Evolutionary conservation across 2,113 vertebrate species (phyloP).

Genomic region (Notothenia rossii): DNA sequence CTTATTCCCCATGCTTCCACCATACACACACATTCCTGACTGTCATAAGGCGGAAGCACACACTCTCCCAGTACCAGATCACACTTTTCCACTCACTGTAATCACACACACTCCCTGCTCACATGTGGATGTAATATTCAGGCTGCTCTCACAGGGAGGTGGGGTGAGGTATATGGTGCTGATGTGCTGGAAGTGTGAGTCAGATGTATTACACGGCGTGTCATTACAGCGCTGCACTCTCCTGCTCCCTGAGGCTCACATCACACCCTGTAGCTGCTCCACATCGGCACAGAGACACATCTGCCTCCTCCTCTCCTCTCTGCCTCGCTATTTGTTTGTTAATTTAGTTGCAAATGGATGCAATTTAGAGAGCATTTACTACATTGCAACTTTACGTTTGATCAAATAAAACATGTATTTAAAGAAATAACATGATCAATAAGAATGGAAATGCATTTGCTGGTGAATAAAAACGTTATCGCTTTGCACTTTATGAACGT

Average conservation of each 20-base stretch:
- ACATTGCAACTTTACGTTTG: no score
- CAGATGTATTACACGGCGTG: conserved; percentile 75
- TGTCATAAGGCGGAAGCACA: conserved; percentile 47
- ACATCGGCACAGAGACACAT: not conserved
- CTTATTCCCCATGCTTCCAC: conserved; percentile 2
- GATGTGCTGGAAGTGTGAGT: conserved; percentile 73
- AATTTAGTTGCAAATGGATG: not conserved
- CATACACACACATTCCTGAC: conserved; percentile 53
- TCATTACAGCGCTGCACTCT: conserved; percentile 70
- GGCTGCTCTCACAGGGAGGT: conserved; percentile 16
- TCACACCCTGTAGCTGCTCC: conserved; percentile 57
- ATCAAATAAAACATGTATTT: not conserved
- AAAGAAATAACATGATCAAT: not conserved
- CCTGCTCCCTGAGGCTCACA: conserved; percentile 61
- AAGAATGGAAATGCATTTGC: not conserved
- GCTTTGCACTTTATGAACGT: not conserved
- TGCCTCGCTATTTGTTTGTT: not conserved
- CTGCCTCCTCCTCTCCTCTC: conserved; percentile 6
- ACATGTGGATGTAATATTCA: conserved; percentile 47
- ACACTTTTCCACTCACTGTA: conserved; percentile 45
- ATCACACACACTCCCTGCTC: conserved; percentile 44
- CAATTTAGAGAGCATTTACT: not conserved
- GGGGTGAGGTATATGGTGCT: not conserved
- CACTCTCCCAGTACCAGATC: not conserved
- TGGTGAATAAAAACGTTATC: not conserved